These are phyloP conservation scores for Tethya wilhelma DNA, from an alignment of 37 sponge, comb jelly and placozoan species.

Conservation along the genomic window DNA sequence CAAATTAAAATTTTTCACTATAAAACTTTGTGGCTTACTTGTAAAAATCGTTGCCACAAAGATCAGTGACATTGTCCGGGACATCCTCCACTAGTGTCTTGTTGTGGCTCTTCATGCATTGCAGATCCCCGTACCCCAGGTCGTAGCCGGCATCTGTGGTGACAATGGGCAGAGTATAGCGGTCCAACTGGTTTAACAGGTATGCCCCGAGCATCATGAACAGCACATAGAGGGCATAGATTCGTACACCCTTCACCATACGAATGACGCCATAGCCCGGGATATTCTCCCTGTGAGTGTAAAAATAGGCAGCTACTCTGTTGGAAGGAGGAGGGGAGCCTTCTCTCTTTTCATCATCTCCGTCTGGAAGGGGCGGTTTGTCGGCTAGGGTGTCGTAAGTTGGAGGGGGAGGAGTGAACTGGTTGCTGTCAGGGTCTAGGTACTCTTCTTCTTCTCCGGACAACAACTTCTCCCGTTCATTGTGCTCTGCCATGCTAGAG, in stretches of 20 bases:
- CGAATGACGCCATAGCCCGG: slow-evolving; percentile 61
- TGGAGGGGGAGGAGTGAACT: not conserved
- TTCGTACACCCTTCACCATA: slow-evolving; percentile 8
- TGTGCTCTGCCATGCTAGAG: too few relatives aligned
- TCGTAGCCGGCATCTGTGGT: slow-evolving; percentile 68
- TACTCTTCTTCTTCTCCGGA: not conserved
- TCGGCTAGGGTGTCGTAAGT: not conserved
- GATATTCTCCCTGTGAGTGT: slow-evolving; percentile 30
- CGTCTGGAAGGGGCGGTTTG: not conserved
- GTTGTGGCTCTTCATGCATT: slow-evolving; percentile 21
- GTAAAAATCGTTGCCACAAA: not conserved
- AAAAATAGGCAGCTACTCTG: not conserved
- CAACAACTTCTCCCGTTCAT: not conserved
- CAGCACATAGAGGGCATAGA: slow-evolving; percentile 76
- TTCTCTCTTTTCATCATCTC: not conserved
- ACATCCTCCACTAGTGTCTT: not conserved
- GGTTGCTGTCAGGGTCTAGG: not conserved
- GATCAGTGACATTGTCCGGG: not conserved
- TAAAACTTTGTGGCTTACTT: not conserved
- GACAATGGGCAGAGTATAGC: slow-evolving; percentile 81
- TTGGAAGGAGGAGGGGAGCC: not conserved
- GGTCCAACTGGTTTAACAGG: slow-evolving; percentile 86
- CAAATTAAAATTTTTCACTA: not conserved
- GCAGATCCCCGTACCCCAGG: slow-evolving; percentile 65
- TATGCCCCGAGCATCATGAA: slow-evolving; percentile 67